Conservation (phyloP, 2,113 vertebrate species). For the Zosterops borbonicus region DNA sequence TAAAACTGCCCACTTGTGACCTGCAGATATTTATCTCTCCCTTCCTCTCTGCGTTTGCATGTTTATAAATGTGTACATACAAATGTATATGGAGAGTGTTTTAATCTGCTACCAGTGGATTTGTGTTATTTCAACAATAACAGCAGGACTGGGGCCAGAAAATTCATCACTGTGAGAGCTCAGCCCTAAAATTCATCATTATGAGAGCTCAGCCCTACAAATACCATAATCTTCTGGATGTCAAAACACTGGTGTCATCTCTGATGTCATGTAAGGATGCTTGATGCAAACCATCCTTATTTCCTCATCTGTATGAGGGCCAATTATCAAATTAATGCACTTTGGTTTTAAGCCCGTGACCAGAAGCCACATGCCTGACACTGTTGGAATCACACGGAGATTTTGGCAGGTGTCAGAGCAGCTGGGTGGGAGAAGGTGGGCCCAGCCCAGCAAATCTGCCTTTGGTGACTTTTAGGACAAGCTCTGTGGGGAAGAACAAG, state of each 20-base stretch:
- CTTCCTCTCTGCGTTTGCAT: background rate
- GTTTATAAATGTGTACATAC: background rate
- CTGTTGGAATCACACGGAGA: background rate
- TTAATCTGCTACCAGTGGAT: background rate
- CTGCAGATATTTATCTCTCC: background rate
- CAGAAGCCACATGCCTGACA: background rate
- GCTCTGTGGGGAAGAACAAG: background rate
- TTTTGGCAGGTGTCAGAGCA: background rate
- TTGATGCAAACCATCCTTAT: background rate
- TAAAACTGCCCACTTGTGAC: background rate
- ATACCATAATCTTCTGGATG: background rate
- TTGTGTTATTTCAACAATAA: background rate
- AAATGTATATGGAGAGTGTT: background rate
- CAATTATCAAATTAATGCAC: background rate
- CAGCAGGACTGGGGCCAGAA: background rate
- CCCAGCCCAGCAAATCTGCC: background rate
- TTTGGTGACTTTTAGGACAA: background rate
- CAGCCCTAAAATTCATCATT: background rate
- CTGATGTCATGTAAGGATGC: background rate
- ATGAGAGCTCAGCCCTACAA: background rate
- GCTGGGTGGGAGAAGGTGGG: background rate
- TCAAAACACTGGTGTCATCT: background rate
- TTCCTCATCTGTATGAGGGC: background rate
- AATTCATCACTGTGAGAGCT: background rate
- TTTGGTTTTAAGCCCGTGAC: background rate